Evolutionary conservation across 2,113 vertebrate species (phyloP).

Genomic region (Leptocoma aspasia): DNA sequence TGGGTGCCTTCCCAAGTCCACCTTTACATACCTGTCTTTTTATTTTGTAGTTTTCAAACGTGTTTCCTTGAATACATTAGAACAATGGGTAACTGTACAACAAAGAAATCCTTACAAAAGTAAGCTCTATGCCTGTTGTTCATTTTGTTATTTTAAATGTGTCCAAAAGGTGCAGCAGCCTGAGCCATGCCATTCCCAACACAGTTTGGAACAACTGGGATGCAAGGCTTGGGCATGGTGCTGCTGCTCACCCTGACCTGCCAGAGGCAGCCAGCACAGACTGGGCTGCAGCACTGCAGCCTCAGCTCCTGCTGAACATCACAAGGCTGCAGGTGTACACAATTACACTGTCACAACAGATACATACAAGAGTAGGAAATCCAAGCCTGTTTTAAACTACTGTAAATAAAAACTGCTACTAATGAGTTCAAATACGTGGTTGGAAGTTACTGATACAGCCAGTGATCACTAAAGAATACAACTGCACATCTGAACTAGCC

Average conservation of each 20-base stretch:
- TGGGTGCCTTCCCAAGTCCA: not conserved
- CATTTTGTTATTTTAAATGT: not conserved
- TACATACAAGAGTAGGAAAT: not conserved
- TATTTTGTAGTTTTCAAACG: not conserved
- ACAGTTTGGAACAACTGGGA: accelerated
- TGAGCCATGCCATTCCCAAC: not conserved
- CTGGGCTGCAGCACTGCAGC: not conserved
- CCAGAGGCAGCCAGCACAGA: not conserved
- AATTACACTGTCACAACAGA: not conserved
- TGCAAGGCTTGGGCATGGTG: not conserved
- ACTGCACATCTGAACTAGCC: not conserved
- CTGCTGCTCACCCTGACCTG: not conserved
- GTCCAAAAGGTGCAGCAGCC: not conserved
- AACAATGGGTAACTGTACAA: not conserved
- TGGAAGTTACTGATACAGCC: not conserved
- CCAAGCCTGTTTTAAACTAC: not conserved
- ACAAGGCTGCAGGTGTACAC: not conserved
- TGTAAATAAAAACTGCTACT: not conserved
- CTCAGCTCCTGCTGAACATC: not conserved
- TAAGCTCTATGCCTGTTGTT: not conserved
- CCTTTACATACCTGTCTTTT: not conserved
- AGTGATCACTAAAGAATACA: not conserved
- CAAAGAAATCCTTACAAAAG: not conserved
- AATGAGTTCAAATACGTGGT: not conserved
- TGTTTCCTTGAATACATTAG: not conserved